Evolutionary conservation across 2,888 invertebrate species (phyloP).

Genomic region (Troides aeacus): DNA sequence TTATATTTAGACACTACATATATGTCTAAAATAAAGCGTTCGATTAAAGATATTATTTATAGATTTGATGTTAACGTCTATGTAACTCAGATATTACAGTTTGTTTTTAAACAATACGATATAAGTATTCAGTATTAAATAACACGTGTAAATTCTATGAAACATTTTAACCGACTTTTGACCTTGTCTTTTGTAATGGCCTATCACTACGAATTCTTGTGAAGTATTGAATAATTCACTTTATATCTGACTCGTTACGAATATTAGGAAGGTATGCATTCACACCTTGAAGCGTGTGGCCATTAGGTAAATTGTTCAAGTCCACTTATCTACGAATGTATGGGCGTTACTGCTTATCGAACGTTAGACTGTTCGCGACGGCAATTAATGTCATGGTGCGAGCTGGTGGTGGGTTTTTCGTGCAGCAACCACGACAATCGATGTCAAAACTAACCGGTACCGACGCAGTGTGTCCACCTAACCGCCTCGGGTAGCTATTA

Average conservation of each 20-base stretch:
- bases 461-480: conserved; percentile 42
- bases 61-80: neutral
- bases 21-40: too few species aligned
- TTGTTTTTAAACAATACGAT: neutral
- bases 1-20: too few species aligned
- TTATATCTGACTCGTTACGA: neutral
- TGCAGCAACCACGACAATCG: conserved; percentile 26
- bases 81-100: neutral
- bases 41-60: neutral
- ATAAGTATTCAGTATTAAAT: neutral
- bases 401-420: conserved; percentile 29
- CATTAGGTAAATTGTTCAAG: conserved; percentile 20
- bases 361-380: conserved; percentile 8
- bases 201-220: neutral
- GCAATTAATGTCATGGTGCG: conserved; percentile 31
- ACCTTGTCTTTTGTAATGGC: neutral
- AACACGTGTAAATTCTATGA: neutral
- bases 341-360: conserved; percentile 20
- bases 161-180: neutral
- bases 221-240: neutral
- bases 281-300: neutral
- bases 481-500: conserved; percentile 39
- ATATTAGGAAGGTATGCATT: conserved; percentile 10
- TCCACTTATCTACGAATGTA: conserved; percentile 19
- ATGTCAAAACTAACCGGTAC: conserved; percentile 36